These are phyloP conservation scores for Leptobrachium ailaonicum DNA, from an alignment of 2,113 vertebrate species.

Conservation along the genomic window DNA sequence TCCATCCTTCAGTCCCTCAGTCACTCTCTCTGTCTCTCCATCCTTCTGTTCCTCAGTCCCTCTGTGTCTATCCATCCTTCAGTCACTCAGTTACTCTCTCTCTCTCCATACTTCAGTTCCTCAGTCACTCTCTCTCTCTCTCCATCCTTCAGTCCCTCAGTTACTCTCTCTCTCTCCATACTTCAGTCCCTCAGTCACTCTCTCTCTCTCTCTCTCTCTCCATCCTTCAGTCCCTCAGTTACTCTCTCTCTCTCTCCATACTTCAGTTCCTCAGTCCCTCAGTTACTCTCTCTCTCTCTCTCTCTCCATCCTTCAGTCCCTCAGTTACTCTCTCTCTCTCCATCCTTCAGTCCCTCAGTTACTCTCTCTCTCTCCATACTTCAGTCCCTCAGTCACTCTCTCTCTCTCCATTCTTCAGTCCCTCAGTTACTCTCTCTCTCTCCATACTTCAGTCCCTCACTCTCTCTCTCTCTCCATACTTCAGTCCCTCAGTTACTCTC, in stretches of 20 bases:
- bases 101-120: neutral
- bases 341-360: too few relatives aligned
- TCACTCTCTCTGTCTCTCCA: neutral
- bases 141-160: too few relatives aligned
- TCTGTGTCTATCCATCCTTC: neutral
- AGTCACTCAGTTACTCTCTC: neutral
- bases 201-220: too few relatives aligned
- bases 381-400: neutral
- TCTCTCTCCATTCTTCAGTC: neutral
- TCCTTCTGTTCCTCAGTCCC: neutral
- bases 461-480: too few relatives aligned
- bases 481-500: too few relatives aligned
- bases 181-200: too few relatives aligned
- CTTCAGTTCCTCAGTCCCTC: too few relatives aligned
- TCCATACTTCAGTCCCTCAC: neutral
- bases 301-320: neutral
- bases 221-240: too few relatives aligned
- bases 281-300: neutral
- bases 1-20: neutral
- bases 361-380: neutral
- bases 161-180: too few relatives aligned
- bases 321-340: neutral
- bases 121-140: neutral
- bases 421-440: neutral
- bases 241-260: too few relatives aligned